phyloP scores from a whole-genome alignment of 2,113 vertebrate species.

The Ramphastos sulfuratus region DNA sequence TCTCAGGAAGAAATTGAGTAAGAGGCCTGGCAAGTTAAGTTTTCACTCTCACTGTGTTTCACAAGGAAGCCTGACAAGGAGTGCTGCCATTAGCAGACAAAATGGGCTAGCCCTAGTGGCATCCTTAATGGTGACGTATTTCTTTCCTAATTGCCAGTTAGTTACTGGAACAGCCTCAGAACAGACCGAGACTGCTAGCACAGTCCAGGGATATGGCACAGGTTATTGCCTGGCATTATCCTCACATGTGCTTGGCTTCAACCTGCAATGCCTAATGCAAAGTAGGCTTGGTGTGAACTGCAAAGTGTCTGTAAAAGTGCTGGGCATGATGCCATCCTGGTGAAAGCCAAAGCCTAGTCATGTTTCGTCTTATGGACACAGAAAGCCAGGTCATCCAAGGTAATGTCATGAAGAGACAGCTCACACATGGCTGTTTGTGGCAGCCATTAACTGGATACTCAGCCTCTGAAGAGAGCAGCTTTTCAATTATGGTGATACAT shows the following conservation, averaged over 20 bases:
- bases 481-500: neutral
- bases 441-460: neutral
- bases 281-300: neutral
- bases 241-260: neutral
- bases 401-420: neutral
- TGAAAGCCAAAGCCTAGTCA: neutral
- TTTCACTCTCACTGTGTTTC: constrained; percentile 1
- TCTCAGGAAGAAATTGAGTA: constrained; percentile 5
- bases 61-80: neutral
- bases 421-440: neutral
- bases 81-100: constrained; percentile 25
- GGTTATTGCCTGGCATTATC: neutral
- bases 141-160: neutral
- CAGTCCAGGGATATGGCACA: neutral
- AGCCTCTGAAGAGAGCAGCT: neutral
- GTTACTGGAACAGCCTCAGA: neutral
- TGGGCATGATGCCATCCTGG: neutral
- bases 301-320: neutral
- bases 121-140: neutral
- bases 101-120: neutral
- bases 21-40: constrained; percentile 16
- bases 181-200: constrained; percentile 48
- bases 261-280: neutral
- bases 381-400: neutral
- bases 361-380: rapidly evolving